Base-by-base conservation (phyloP, 1,140 invertebrate genomes). In the Papilio polytes region DNA sequence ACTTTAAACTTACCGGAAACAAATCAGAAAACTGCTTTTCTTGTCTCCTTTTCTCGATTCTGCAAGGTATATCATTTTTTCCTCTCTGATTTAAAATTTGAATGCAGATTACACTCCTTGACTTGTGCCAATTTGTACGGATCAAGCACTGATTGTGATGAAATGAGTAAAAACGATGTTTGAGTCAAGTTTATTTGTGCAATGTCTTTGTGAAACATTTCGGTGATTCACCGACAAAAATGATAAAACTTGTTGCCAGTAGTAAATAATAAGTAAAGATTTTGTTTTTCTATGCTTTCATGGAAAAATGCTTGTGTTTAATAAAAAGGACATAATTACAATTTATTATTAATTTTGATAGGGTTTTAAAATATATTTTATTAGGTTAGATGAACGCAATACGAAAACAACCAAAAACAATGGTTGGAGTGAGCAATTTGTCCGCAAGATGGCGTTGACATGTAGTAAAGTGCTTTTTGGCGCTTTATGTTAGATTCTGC, bases 221-320 rank as follows among this genome's bases (percentile, higher is more conserved):
- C 59, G 59, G 59, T 59, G 59, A 63, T 63, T 63, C 22, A 63
- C 59, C 3, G 59, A 22, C 12, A 63, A 63, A 26, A 63, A 63
- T 13, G 59, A 8, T 3, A 63, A 22, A 56, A 56, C 18, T 2
- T 26, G 31, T 63, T 63, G 59, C 59, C 22, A 63, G 59, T 63
- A 63, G 10, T 3, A 26, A 63, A 63, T 63, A 63, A 26, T 26
- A 22, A 63, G 15, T 13, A 63, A 26, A 26, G 10, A 22, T 26
- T 15, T 2, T 36, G 3, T 41, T 41, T 41, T 41, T 41, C 7
- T 56, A 1, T 56, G 7, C 8, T 56, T 8, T 56, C 9, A 56
- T 56, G n/a, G 10, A 56, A 56, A 56, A 20, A 56, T n/a, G 1
- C n/a, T 56, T 20, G 51, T 18, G 51, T 18, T 56, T n/a, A 20